phyloP scores from a whole-genome alignment of 2,888 invertebrate genomes.

The Incurvaria masculella region DNA sequence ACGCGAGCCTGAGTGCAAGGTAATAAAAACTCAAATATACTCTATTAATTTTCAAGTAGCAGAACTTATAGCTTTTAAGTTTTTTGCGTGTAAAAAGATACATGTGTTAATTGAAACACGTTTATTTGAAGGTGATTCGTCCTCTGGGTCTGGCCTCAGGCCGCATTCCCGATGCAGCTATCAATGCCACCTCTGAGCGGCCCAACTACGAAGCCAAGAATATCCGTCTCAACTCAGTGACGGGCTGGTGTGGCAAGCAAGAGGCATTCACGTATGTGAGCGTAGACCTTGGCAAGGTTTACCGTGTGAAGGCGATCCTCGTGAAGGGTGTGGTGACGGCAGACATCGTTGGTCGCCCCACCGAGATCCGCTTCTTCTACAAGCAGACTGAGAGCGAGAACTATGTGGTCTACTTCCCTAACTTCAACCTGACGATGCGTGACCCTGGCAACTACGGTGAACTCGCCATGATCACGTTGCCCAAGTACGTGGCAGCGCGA shows the following conservation, averaged over 20 bases:
- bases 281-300: slow-evolving; percentile 92
- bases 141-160: slow-evolving; percentile 91
- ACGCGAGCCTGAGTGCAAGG: slow-evolving; percentile 88
- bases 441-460: slow-evolving; percentile 96
- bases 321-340: slow-evolving; percentile 95
- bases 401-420: slow-evolving; percentile 96
- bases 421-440: slow-evolving; percentile 90
- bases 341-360: slow-evolving; percentile 92
- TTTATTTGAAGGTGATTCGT: slow-evolving; percentile 76
- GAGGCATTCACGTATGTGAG: slow-evolving; percentile 96
- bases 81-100: no score
- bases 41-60: no score
- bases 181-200: slow-evolving; percentile 91
- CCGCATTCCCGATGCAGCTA: slow-evolving; percentile 89
- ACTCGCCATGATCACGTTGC: slow-evolving; percentile 92
- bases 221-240: slow-evolving; percentile 86
- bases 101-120: no score
- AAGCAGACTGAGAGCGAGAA: slow-evolving; percentile 93
- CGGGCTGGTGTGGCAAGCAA: slow-evolving; percentile 96
- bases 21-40: no score
- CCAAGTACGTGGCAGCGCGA: slow-evolving; percentile 90
- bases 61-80: no score
- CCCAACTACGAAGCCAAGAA: slow-evolving; percentile 91
- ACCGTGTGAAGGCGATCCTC: slow-evolving; percentile 86
- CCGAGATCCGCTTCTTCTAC: slow-evolving; percentile 95